phyloP scores from a whole-genome alignment of 2,888 invertebrate genomes.

The Nematopogon swammerdamellus region DNA sequence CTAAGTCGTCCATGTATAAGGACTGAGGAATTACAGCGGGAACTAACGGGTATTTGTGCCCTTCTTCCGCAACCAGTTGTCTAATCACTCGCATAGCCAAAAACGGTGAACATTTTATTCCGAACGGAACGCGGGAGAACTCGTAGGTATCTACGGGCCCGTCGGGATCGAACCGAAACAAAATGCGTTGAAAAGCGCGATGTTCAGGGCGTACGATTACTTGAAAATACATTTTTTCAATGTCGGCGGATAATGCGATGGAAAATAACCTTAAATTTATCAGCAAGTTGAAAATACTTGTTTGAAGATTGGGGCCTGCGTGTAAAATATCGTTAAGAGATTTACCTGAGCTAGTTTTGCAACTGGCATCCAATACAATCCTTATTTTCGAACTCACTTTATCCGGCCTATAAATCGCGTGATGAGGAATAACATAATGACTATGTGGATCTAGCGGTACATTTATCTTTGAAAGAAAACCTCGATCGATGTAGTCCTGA shows the following conservation, averaged over 20 bases:
- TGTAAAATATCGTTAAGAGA: slow-evolving; percentile 2
- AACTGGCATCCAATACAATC: slow-evolving; percentile 2
- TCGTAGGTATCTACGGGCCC: slow-evolving; percentile 1
- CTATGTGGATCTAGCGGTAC: background rate
- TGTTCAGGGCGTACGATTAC: background rate
- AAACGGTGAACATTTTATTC: background rate
- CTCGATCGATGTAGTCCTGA: background rate
- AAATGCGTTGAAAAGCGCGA: slow-evolving; percentile 1
- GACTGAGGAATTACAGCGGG: background rate
- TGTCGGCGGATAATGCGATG: slow-evolving; percentile 1
- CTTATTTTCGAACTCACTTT: slow-evolving; percentile 1
- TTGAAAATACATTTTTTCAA: slow-evolving; percentile 1
- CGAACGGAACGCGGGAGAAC: slow-evolving; percentile 1
- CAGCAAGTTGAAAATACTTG: background rate
- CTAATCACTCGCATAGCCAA: background rate
- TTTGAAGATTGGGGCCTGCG: slow-evolving; percentile 1
- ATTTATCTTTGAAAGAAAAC: background rate
- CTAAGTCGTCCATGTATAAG: background rate
- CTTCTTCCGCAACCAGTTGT: background rate
- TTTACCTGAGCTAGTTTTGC: background rate
- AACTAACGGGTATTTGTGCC: background rate
- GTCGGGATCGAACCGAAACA: background rate
- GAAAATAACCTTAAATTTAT: background rate
- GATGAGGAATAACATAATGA: slow-evolving; percentile 1
- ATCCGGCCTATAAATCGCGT: background rate